Percentiles rank a stretch among this genome's conserved stretches.
Evolutionary conservation across 1,140 invertebrate genomes (phyloP).

Genomic region (Patella vulgata): DNA sequence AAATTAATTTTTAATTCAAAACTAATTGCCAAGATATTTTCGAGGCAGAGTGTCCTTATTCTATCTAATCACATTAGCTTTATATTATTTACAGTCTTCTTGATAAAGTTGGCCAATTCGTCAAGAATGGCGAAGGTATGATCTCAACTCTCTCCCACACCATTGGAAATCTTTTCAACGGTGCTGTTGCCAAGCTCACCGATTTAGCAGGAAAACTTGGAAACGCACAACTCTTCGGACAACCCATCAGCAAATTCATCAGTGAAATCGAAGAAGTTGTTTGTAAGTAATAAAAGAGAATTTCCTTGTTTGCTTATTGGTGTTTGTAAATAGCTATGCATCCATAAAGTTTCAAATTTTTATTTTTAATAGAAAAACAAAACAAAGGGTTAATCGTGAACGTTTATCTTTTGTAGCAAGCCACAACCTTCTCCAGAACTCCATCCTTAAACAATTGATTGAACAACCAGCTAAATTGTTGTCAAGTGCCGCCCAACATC

Average conservation of each 20-base stretch:
- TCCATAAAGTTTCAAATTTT: too few species aligned
- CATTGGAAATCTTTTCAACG: conserved; percentile 1
- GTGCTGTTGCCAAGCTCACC: conserved; percentile 1
- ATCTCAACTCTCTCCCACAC: background rate
- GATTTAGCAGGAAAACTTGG: background rate
- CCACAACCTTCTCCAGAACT: background rate
- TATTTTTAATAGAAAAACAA: too few species aligned
- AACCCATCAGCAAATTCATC: conserved; percentile 5
- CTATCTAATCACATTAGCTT: too few species aligned
- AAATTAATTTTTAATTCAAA: too few species aligned
- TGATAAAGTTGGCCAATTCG: background rate
- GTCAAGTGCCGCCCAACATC: background rate
- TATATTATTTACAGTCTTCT: background rate
- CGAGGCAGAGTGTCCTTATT: too few species aligned
- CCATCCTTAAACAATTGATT: background rate
- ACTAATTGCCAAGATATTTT: too few species aligned
- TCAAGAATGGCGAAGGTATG: background rate
- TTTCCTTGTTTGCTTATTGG: too few species aligned
- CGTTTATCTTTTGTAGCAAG: background rate
- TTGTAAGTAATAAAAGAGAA: background rate
- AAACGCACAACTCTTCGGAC: conserved; percentile 1
- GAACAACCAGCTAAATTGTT: conserved; percentile 8
- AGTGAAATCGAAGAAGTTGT: conserved; percentile 11
- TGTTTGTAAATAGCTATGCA: too few species aligned
- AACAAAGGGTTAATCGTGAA: too few species aligned